Evolutionary conservation across 2,888 invertebrate genomes (phyloP), one percentile per base, ranked within the genome.

Genomic region (Cataglyphis cursor): DNA sequence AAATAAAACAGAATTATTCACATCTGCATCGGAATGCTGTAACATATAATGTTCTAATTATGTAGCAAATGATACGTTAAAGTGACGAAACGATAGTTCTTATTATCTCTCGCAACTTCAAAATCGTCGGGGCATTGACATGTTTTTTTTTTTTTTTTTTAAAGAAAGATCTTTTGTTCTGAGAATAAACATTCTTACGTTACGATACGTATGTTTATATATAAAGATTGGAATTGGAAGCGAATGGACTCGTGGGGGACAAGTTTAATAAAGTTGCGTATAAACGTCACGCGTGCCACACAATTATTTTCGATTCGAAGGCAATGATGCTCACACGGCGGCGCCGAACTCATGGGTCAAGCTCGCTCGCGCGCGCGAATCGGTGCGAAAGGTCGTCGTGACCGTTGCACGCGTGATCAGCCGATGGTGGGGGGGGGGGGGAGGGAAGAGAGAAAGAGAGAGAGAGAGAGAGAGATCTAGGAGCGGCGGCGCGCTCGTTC

Each of bases 321-420:
- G n/a, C 68, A 68, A 24, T 65, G 18, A 44, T 24, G 51, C 51
- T 65, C 66, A 9, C 66, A 15, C 38, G 38, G 18, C 24, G 18
- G 24, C 54, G 28, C 64, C 28, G 9, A 38, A 66, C 44, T 15
- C 21, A 15, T 1, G 66, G 76, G 21, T 65, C 51, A 51, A 76
- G 38, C 68, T 76, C 38, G 54, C 38, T 24, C 12, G 76, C 9
- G 57, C 35, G 64, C 44, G 62, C 51, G 18, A 68, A 76, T 76
- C 68, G 54, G 68, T 68, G 68, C 76, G 57, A 76, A 76, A 76
- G 76, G 76, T 76, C 76, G 54, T 31, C 57, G 38, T 57, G 76
- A 76, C 76, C 68, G 76, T 76, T 76, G 76, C 68, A 74, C 74
- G 65, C 44, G 64, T 35, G 76, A 76, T 76, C 76, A n/a, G 41